Base-by-base conservation (phyloP, 2,797 vertebrate genomes). In the Squalus acanthias region DNA sequence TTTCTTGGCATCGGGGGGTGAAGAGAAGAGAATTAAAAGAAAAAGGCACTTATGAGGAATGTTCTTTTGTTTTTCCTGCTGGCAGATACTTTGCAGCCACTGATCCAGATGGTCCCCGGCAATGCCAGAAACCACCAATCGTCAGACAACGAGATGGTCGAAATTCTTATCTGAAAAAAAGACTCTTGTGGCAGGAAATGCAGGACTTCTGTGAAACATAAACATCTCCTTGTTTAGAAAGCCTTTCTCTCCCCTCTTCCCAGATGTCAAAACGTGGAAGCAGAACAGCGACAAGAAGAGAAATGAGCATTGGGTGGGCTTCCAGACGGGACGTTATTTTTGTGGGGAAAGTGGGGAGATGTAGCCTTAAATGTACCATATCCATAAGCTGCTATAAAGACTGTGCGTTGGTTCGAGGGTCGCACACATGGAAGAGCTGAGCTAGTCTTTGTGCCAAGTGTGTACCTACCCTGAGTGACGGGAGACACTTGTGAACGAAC, bases 131-230 rank as follows among this genome's bases (percentile, higher is more conserved):
- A 98, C 97, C 96, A 98, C 97, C 96, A 96, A 82, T 69, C 97
- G 95, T 96, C 97, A 2, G 97, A 98, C 1, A 94, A 97, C 4
- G 98, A 98, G 3, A 96, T 98, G 93, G 97, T 98, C 72, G 98
- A 98, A 97, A 98, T 98, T 96, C 98, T 98, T 96, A 98, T 98
- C 79, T 98, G 97, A 98, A 96, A 74, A 63, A 7, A n/a, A 5
- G 53, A 57, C 96, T 60, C 26, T 92, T 57, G 8, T 95, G 50
- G 6, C 94, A 60, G 50, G 26, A 74, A 17, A 76, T 15, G 12
- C 17, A 20, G 69, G 96, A 96, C 22, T 26, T 65, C 50, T 39
- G 89, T 95, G 67, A 76, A 96, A 85, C 82, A 95, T 57, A 76
- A 95, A 60, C 46, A 72, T 53, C 50, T 76, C 70, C 94, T 72